Evolutionary conservation across 2,888 invertebrate species (phyloP), one percentile per base, ranked within the genome.

Genomic region (Lochmaea crataegi): DNA sequence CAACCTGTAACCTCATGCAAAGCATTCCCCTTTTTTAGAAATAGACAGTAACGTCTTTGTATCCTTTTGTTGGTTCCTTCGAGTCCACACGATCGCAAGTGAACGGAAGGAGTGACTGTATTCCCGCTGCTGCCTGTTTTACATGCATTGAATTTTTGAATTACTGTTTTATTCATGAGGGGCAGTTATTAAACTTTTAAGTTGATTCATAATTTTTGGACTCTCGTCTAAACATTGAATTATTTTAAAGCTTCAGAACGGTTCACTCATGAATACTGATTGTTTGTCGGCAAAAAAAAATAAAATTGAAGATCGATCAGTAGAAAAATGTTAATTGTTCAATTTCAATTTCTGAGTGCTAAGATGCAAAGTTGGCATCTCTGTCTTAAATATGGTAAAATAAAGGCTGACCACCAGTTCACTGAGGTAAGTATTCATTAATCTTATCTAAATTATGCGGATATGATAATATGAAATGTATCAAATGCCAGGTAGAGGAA

Each of bases 131-230:
- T 56, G 65, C 82, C 85, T 86, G 84, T 82, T 86, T 86, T 86
- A 85, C 85, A 86, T 86, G 86, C 86, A 86, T 86, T 85, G 86
- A 86, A 85, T 86, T 86, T 84, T 82, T 83, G 81, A 83, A 81
- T 76, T 80, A 79, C 76, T 76, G 74, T 75, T 77, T 68, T 76
- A 74, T 76, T 77, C 75, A 74, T 75, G 73, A 71, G 64, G 66
- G 72, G 66, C 63, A 61, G 67, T 73, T 68, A 73, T 75, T 73
- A 75, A 68, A 74, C 42, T 58, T 74, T 71, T 63, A 68, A 65
- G 70, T 64, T 41, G 61, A 65, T 65, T 70, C 65, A 64, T 64
- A 65, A 70, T 70, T 69, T 68, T 69, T 64, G 56, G 63, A 69
- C 63, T 51, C 63, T 41, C 69, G 14, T 69, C 56, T 42, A 41